Evolutionary conservation across 2,113 vertebrate genomes (phyloP).

Genomic region (Melospiza georgiana): DNA sequence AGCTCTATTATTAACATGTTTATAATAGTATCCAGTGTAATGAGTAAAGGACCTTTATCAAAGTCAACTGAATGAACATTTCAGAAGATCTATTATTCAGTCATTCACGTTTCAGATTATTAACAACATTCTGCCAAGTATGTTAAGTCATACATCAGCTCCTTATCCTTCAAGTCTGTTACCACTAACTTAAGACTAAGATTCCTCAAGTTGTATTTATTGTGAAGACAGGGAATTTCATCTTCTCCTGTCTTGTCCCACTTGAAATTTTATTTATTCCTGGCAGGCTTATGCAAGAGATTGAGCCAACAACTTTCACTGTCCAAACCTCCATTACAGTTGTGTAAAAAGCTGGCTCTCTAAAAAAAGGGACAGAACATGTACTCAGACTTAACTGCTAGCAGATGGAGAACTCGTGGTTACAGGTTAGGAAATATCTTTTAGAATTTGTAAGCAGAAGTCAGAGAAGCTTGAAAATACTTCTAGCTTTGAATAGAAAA

Average conservation of each 20-base stretch:
- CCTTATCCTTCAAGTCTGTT: neutral
- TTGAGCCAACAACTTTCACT: neutral
- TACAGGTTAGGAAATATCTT: neutral
- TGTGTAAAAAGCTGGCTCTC: neutral
- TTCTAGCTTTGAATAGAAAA: neutral
- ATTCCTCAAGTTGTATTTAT: neutral
- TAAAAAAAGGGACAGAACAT: neutral
- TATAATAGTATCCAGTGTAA: neutral
- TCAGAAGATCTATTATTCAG: neutral
- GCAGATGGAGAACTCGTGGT: neutral
- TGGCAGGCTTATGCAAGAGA: neutral
- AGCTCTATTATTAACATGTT: neutral
- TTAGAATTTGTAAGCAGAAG: neutral
- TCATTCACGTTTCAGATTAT: neutral
- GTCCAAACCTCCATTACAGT: neutral
- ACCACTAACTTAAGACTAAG: neutral
- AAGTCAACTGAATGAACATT: neutral
- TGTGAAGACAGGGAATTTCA: neutral
- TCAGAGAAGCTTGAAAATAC: neutral
- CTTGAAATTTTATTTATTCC: neutral
- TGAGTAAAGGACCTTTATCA: neutral
- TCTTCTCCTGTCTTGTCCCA: neutral
- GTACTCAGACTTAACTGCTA: neutral
- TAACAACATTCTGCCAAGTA: neutral
- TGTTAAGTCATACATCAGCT: neutral